Evolutionary conservation across 2,888 invertebrate species (phyloP), one percentile per base, ranked within the genome.

Genomic region (Polydrusus tereticollis): DNA sequence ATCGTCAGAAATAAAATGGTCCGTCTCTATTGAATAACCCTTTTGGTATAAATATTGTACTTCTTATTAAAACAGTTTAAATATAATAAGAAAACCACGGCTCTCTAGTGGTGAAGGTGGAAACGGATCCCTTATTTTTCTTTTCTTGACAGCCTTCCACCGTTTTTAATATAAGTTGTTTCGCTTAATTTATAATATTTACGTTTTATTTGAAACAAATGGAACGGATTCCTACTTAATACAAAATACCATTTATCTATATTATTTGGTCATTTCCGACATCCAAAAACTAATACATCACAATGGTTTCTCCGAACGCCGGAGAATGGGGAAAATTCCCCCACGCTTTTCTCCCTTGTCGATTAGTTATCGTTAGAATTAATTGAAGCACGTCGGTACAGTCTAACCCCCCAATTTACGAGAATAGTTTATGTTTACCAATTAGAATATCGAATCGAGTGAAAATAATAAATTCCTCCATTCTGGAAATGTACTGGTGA

Each of bases 301-400:
- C 65, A 57, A 55, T 33, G 36, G 21, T 23, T 41, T 33, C 55
- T 18, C 23, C 18, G 43, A 29, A 55, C 7, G 50, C 14, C 14
- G n/a, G n/a, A n/a, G 6, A 41, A 41, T 16, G 26, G 60, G 62
- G 47, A 26, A 47, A 16, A 41, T 3, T 41, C 41, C 41, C 63
- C 64, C 41, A 20, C 38, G 60, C 14, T 45, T 18, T 43, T 43
- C 60, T 41, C 57, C 57, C 69, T 67, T 67, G 60, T 72, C 73
- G 73, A 74, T 76, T 74, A 74, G 73, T 75, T 75, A 73, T 75
- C 72, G 73, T 73, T 69, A 58, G 69, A 71, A 75, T 76, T 75
- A 75, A 76, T 73, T 72, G 73, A 67, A 68, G 26, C 36, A 58
- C 58, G 72, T 71, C 72, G 63, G 55, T 60, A 55, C 59, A 69